A percentile compares a stretch with the other conserved stretches of the same genome.
These are phyloP conservation scores for Aegotheles bennettii DNA, from an alignment of 2,113 vertebrate genomes.

Conservation along the genomic window DNA sequence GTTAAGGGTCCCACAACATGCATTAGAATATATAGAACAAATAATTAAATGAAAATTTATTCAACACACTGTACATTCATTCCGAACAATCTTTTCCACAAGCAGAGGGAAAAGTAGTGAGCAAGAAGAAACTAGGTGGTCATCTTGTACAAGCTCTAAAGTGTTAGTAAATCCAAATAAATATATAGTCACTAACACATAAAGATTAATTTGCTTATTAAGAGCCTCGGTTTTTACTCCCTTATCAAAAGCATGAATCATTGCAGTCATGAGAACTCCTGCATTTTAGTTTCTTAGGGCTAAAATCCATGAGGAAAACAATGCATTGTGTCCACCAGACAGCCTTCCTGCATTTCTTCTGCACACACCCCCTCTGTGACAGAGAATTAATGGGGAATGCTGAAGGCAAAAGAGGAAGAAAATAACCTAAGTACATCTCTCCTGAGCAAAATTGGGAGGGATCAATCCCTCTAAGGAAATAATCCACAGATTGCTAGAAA, in stretches of 20 bases:
- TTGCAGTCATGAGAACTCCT: not conserved
- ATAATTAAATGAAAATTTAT: not conserved
- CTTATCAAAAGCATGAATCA: not conserved
- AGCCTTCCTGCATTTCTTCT: not conserved
- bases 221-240: not conserved
- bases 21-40: not conserved
- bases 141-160: not conserved
- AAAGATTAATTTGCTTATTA: constrained; percentile 1
- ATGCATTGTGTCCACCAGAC: not conserved
- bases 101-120: not conserved
- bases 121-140: not conserved
- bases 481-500: not conserved
- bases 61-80: not conserved
- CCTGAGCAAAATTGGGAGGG: too few relatives aligned
- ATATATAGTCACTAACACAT: not conserved
- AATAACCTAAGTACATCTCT: not conserved
- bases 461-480: not conserved
- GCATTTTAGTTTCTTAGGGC: not conserved
- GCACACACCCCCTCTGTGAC: fast-evolving
- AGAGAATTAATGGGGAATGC: not conserved
- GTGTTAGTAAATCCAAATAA: not conserved
- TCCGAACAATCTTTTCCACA: not conserved
- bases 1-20: not conserved
- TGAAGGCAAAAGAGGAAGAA: not conserved
- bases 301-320: not conserved